Evolutionary conservation across 1,140 invertebrate species (phyloP).

Genomic region (Leptopilina boulardi): DNA sequence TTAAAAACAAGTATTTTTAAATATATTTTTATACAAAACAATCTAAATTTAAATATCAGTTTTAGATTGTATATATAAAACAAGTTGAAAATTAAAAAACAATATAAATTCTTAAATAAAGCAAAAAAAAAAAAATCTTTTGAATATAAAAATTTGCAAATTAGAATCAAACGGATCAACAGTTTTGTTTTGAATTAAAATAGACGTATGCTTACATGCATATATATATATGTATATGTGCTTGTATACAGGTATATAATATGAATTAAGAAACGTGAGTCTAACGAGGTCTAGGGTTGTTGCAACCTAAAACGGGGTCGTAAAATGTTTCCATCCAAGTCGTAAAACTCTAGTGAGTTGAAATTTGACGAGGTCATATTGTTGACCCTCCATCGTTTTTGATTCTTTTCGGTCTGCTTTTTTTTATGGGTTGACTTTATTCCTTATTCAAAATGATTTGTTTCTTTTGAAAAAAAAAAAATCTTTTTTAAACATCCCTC

Average conservation of each 20-base stretch:
- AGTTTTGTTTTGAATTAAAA: too few species aligned
- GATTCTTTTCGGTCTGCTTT: conserved; percentile 12
- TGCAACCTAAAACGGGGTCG: conserved; percentile 6
- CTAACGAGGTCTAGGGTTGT: conserved; percentile 14
- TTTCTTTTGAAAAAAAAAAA: conserved; percentile 23
- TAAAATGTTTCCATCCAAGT: conserved; percentile 19
- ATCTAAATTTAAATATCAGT: too few species aligned
- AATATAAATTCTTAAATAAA: too few species aligned
- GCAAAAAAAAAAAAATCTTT: too few species aligned
- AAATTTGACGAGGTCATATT: conserved; percentile 15
- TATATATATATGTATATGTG: too few species aligned
- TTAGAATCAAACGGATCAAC: too few species aligned
- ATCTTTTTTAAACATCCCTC: background rate
- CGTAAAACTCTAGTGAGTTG: conserved; percentile 17
- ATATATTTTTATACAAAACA: too few species aligned
- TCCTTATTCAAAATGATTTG: conserved; percentile 21
- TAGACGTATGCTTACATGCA: too few species aligned
- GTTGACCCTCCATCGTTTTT: background rate
- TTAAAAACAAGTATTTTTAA: too few species aligned
- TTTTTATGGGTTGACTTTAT: conserved; percentile 8
- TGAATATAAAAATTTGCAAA: too few species aligned
- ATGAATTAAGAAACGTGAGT: conserved; percentile 19
- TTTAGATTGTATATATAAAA: too few species aligned
- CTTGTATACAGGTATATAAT: background rate
- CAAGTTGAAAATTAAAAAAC: too few species aligned